Percentiles rank a stretch among this genome's conserved stretches.
These are phyloP conservation scores for Dasyornis broadbenti DNA, from an alignment of 2,113 vertebrate genomes.

Conservation along the genomic window DNA sequence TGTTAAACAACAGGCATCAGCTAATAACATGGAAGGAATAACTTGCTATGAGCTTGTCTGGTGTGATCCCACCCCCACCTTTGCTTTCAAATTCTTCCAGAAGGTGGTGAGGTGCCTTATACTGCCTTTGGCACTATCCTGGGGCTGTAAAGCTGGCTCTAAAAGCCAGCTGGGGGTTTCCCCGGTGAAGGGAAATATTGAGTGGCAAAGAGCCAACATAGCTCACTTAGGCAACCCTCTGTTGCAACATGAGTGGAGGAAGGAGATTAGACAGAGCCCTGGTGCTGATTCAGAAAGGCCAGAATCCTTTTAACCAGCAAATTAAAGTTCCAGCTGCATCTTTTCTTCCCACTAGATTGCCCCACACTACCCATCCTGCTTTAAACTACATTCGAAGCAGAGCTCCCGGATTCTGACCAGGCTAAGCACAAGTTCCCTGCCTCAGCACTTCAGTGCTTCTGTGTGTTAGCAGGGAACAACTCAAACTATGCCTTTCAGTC, in stretches of 20 bases:
- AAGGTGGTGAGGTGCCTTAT: background rate
- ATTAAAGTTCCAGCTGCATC: slow-evolving; percentile 21
- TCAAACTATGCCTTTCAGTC: background rate
- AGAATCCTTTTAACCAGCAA: slow-evolving; percentile 12
- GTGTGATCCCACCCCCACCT: background rate
- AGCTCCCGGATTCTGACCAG: background rate
- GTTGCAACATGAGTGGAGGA: slow-evolving; percentile 49
- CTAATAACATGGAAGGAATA: background rate
- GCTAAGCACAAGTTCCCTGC: background rate
- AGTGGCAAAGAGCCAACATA: slow-evolving; percentile 55
- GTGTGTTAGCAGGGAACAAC: background rate
- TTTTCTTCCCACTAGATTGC: background rate
- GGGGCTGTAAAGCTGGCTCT: slow-evolving; percentile 9
- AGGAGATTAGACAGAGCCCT: slow-evolving; percentile 34
- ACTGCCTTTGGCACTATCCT: background rate
- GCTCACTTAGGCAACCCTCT: slow-evolving; percentile 47
- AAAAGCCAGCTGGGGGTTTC: slow-evolving; percentile 51
- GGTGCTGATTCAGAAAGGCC: slow-evolving; percentile 25
- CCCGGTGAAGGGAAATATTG: slow-evolving; percentile 57
- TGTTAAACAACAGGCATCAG: background rate
- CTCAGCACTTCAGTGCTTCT: background rate
- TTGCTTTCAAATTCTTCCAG: slow-evolving; percentile 16
- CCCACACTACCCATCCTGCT: background rate
- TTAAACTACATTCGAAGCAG: background rate
- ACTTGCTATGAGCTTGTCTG: background rate